Evolutionary conservation across 2,797 vertebrate species (phyloP).

Genomic region (Halcyon smyrnensis): DNA sequence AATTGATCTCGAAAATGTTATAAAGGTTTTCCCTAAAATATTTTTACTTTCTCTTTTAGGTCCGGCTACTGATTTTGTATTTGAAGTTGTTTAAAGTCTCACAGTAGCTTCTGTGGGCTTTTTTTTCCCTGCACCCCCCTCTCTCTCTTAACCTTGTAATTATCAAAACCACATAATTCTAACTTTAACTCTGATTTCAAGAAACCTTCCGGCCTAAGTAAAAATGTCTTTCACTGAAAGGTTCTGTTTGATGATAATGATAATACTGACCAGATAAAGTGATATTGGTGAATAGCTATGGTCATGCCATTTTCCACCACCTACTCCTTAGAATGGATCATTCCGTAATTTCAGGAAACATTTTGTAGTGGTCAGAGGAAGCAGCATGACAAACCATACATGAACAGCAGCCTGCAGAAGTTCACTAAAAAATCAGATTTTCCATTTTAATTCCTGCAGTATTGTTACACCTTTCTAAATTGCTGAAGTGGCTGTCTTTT

Average conservation of each 20-base stretch:
- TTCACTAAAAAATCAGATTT: neutral
- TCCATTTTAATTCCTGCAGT: neutral
- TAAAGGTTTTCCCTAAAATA: neutral
- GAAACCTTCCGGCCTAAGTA: neutral
- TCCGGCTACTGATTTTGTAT: neutral
- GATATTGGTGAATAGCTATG: neutral
- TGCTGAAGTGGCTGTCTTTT: neutral
- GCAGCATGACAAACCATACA: neutral
- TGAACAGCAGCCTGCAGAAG: accelerated
- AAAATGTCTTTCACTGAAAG: neutral
- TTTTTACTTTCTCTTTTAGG: neutral
- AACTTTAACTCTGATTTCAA: neutral
- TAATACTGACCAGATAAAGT: neutral
- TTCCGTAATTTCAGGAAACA: neutral
- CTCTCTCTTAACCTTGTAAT: neutral
- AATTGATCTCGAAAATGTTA: neutral
- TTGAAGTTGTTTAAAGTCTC: neutral
- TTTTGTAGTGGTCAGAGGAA: neutral
- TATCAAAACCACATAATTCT: neutral
- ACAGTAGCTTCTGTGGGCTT: neutral
- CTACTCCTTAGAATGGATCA: neutral
- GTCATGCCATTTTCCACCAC: neutral
- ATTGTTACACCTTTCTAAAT: neutral
- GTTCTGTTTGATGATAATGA: neutral
- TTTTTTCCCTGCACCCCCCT: neutral